Evolutionary conservation across 2,888 invertebrate species (phyloP).

Genomic region (Sarcophaga subvicina): DNA sequence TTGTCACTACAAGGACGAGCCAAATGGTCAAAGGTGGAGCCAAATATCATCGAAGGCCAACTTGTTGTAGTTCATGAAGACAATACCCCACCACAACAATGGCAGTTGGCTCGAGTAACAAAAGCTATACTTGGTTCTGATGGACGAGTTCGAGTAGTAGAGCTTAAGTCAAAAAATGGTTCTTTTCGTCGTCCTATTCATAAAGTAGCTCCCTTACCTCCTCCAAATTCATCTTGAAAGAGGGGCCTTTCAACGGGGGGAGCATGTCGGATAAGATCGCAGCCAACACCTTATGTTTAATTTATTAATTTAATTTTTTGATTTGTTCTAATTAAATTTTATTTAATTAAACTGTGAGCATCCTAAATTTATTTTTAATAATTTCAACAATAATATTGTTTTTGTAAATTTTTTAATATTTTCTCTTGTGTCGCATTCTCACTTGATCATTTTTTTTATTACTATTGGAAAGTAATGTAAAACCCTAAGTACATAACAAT

Average conservation of each 20-base stretch:
- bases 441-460: slow-evolving; percentile 3
- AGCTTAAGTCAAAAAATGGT: too few species aligned
- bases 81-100: too few species aligned
- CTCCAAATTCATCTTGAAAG: too few species aligned
- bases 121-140: too few species aligned
- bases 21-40: too few species aligned
- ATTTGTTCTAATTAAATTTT: not conserved
- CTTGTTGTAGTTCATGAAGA: too few species aligned
- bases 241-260: not conserved
- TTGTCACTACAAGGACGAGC: too few species aligned
- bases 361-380: not conserved
- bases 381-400: not conserved
- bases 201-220: too few species aligned
- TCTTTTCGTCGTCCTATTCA: too few species aligned
- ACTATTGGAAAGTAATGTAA: slow-evolving; percentile 5
- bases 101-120: too few species aligned
- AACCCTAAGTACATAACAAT: not conserved
- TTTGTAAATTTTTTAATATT: not conserved
- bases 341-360: not conserved
- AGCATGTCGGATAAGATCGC: not conserved
- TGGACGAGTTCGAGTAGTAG: too few species aligned
- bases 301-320: not conserved
- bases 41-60: too few species aligned
- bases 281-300: not conserved
- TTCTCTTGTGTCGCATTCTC: not conserved